Evolutionary conservation across 2,888 invertebrate genomes (phyloP).

Genomic region (Dynastes tityus): DNA sequence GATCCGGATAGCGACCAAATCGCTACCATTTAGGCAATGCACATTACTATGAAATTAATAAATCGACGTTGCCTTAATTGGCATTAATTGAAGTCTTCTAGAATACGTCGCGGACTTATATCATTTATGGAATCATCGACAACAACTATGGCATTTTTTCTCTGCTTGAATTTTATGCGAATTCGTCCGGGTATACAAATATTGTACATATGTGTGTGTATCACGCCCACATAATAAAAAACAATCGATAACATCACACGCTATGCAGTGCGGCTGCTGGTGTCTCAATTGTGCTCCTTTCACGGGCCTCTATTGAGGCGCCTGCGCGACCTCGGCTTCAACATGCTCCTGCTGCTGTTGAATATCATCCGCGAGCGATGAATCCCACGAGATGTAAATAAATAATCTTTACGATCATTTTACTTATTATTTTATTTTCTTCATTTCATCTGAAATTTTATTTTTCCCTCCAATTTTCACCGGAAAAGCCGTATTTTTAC

Average conservation of each 20-base stretch:
- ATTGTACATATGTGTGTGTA: slow-evolving; percentile 50
- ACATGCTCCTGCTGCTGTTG: slow-evolving; percentile 51
- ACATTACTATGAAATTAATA: slow-evolving; percentile 26
- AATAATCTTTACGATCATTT: slow-evolving; percentile 47
- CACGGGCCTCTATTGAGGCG: slow-evolving; percentile 65
- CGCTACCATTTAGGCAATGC: slow-evolving; percentile 12
- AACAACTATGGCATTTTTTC: slow-evolving; percentile 28
- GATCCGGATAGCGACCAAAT: slow-evolving; percentile 16
- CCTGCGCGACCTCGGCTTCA: slow-evolving; percentile 67
- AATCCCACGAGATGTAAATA: slow-evolving; percentile 51
- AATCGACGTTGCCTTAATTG: slow-evolving; percentile 26
- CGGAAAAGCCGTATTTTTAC: slow-evolving; percentile 4
- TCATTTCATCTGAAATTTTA: slow-evolving; percentile 18
- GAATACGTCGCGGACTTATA: slow-evolving; percentile 28
- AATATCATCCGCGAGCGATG: slow-evolving; percentile 47
- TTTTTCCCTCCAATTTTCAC: slow-evolving; percentile 8
- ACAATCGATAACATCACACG: slow-evolving; percentile 61
- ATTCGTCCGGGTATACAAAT: slow-evolving; percentile 42
- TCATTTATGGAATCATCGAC: slow-evolving; percentile 23
- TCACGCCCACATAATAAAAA: slow-evolving; percentile 62
- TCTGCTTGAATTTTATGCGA: slow-evolving; percentile 21
- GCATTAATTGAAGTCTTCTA: slow-evolving; percentile 26
- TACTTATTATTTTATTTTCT: slow-evolving; percentile 40
- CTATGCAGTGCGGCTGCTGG: slow-evolving; percentile 56
- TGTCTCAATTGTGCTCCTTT: slow-evolving; percentile 64